A percentile compares a stretch with the other conserved stretches of the same genome.
phyloP scores from a whole-genome alignment of 2,113 vertebrate species.

The Nesogale talazaci region DNA sequence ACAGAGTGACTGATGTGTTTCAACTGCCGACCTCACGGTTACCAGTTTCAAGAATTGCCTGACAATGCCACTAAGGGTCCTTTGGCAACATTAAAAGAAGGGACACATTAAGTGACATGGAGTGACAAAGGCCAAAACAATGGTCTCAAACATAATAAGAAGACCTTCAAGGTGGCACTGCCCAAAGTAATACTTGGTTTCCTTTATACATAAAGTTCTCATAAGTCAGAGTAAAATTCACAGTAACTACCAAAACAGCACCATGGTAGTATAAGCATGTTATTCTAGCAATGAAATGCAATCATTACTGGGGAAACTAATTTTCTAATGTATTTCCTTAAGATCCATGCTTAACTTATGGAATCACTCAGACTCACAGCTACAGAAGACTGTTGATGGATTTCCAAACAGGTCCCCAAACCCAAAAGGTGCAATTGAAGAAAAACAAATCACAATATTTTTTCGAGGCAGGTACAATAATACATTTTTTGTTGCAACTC shows the following conservation, averaged over 20 bases:
- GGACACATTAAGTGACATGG: not conserved
- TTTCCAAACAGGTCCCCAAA: not conserved
- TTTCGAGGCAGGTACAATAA: not conserved
- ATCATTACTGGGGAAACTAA: not conserved
- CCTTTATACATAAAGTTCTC: not conserved
- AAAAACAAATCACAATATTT: not conserved
- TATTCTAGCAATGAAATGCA: not conserved
- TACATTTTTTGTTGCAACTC: not conserved
- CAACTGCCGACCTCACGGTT: no score
- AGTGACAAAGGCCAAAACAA: not conserved
- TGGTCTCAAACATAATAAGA: not conserved
- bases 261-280: not conserved
- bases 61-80: no score
- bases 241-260: not conserved
- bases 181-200: not conserved
- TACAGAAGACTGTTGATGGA: not conserved
- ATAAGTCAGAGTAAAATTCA: not conserved
- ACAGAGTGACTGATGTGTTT: no score
- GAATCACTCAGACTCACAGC: not conserved
- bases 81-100: not conserved
- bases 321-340: not conserved
- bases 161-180: not conserved
- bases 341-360: not conserved
- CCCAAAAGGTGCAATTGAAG: not conserved
- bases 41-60: no score